A percentile compares a stretch with the other conserved stretches of the same genome.
These are phyloP conservation scores for Drosophila bifasciata DNA, from an alignment of 1,140 invertebrate genomes.

Conservation along the genomic window DNA sequence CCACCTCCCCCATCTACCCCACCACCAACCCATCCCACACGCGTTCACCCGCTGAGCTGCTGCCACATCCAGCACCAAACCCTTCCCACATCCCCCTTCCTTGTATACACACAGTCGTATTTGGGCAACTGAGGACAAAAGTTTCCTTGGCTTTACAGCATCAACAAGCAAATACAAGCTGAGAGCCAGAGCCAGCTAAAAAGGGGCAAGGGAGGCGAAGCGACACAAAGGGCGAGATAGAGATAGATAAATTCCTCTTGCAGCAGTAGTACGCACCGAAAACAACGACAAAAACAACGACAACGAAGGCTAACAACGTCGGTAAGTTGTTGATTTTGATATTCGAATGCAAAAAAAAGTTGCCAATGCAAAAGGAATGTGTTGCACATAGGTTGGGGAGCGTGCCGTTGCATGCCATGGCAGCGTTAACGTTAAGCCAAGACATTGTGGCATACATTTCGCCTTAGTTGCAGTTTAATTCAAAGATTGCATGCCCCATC, in stretches of 20 bases:
- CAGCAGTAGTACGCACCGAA: conserved; percentile 31
- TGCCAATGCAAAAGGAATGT: conserved; percentile 48
- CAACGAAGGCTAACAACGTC: conserved; percentile 67
- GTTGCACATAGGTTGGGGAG: conserved; percentile 39
- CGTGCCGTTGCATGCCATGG: conserved; percentile 58
- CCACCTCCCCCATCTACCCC: conserved; percentile 26
- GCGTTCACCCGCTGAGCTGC: not conserved
- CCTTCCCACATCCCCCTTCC: conserved; percentile 6
- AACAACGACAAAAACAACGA: conserved; percentile 29
- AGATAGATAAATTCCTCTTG: not conserved
- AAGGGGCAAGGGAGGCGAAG: conserved; percentile 8
- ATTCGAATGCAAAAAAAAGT: conserved; percentile 78
- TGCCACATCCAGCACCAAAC: no score
- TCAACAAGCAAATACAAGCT: conserved; percentile 74
- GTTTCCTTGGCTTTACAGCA: conserved; percentile 79
- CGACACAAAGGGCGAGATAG: conserved; percentile 17
- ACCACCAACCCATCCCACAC: conserved; percentile 16
- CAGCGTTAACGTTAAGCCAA: conserved; percentile 61
- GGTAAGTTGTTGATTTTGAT: conserved; percentile 79
- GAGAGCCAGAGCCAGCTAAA: conserved; percentile 18
- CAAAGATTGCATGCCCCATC: conserved; percentile 51
- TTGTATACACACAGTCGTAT: conserved; percentile 62
- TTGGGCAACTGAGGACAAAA: conserved; percentile 80
- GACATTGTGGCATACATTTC: conserved; percentile 6
- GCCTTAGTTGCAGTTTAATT: conserved; percentile 55